These are phyloP conservation scores for Blennius ocellaris DNA, from an alignment of 2,113 vertebrate species.

Conservation along the genomic window DNA sequence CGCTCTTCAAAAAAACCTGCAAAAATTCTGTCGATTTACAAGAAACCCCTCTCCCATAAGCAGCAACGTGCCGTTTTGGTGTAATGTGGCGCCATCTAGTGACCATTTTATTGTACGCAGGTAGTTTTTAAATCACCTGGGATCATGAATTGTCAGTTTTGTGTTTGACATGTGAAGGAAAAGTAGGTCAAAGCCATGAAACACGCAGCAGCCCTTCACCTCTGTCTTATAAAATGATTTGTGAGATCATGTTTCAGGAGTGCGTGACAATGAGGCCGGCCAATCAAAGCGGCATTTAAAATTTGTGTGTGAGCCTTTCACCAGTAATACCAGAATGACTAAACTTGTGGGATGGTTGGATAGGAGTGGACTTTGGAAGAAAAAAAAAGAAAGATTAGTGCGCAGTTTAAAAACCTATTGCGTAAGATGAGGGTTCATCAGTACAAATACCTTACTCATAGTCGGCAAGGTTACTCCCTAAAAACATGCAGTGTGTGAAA, in stretches of 20 bases:
- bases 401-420: conserved; percentile 8
- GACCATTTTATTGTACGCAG: neutral
- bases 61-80: neutral
- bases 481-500: conserved; percentile 14
- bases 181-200: conserved; percentile 24
- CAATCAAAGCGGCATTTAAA: neutral
- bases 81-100: conserved; percentile 61
- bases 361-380: conserved; percentile 4
- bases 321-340: conserved; percentile 46
- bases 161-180: conserved; percentile 8
- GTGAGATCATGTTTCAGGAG: neutral
- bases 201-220: neutral
- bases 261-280: neutral
- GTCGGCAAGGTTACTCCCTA: conserved; percentile 36
- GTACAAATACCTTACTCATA: conserved; percentile 32
- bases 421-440: conserved; percentile 28
- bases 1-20: neutral
- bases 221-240: neutral
- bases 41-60: neutral
- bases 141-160: conserved; percentile 10
- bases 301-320: conserved; percentile 2
- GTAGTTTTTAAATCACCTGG: neutral
- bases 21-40: neutral
- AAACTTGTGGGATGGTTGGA: conserved; percentile 11
- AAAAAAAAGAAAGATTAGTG: neutral